phyloP scores from a whole-genome alignment of 2,888 invertebrate species.

The Drosophila leonis region DNA sequence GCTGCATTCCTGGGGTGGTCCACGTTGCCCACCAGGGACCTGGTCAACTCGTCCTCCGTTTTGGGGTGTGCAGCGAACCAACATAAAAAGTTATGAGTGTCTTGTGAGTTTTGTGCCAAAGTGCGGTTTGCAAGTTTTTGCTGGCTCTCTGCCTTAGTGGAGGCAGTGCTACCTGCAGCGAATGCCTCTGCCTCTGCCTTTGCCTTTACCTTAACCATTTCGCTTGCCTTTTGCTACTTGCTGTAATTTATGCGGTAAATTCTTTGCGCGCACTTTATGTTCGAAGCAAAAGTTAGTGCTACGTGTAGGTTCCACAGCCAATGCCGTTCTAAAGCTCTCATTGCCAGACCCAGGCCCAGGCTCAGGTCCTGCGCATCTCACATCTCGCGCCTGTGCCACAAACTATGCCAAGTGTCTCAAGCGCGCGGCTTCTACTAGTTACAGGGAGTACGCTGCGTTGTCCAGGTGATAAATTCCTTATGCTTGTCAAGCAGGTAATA shows the following conservation, averaged over 20 bases:
- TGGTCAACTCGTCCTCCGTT: constrained; percentile 49
- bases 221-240: constrained; percentile 75
- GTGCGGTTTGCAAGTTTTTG: constrained; percentile 76
- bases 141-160: constrained; percentile 20
- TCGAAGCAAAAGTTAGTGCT: constrained; percentile 81
- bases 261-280: constrained; percentile 81
- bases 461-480: constrained; percentile 77
- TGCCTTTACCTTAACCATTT: constrained; percentile 33
- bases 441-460: constrained; percentile 38
- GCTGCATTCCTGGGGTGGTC: constrained; percentile 74
- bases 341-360: background rate
- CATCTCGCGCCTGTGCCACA: constrained; percentile 47
- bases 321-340: constrained; percentile 30
- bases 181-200: constrained; percentile 11
- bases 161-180: constrained; percentile 58
- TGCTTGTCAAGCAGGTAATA: constrained; percentile 64
- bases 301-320: constrained; percentile 63
- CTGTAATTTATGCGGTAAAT: constrained; percentile 80
- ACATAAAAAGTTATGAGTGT: constrained; percentile 81
- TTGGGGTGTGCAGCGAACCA: constrained; percentile 75
- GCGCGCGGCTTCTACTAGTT: constrained; percentile 39
- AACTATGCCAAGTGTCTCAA: constrained; percentile 80
- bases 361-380: constrained; percentile 10
- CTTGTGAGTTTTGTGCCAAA: constrained; percentile 82
- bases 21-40: constrained; percentile 25